Percentiles rank a stretch among this genome's conserved stretches.
Conservation (phyloP, 2,888 invertebrate species). For the Agrochola lota region DNA sequence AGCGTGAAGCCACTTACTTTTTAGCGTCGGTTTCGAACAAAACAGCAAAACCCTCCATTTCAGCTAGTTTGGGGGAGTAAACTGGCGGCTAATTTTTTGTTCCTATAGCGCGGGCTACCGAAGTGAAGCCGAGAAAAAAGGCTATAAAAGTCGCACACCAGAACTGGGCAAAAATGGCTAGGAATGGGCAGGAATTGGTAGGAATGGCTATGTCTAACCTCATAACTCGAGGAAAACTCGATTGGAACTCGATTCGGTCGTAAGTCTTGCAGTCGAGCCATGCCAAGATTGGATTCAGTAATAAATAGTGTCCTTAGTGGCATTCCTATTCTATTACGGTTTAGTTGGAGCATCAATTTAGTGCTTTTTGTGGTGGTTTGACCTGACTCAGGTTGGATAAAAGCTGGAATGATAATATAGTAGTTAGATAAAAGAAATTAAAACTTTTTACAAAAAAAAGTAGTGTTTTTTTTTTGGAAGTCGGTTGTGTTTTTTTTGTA, state of each 20-base stretch:
- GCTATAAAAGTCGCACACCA: conserved; percentile 34
- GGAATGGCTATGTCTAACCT: conserved; percentile 37
- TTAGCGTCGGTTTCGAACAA: conserved; percentile 51
- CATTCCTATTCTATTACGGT: conserved; percentile 63
- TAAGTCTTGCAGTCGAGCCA: conserved; percentile 54
- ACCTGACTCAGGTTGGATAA: conserved; percentile 5
- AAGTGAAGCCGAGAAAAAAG: conserved; percentile 50
- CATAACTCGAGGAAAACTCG: conserved; percentile 61
- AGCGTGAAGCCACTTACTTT: conserved; percentile 60
- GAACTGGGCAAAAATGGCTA: conserved; percentile 4
- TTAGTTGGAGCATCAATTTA: conserved; percentile 55
- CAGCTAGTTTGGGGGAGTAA: conserved; percentile 52
- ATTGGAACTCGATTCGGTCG: conserved; percentile 61
- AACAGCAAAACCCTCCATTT: conserved; percentile 39
- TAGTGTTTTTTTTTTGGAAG: too few species aligned
- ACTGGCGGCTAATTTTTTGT: conserved; percentile 54
- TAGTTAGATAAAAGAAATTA: too few species aligned
- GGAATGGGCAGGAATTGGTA: conserved; percentile 16
- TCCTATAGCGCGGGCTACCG: conserved; percentile 24
- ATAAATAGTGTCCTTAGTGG: conserved; percentile 63
- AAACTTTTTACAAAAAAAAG: too few species aligned
- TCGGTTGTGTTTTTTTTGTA: too few species aligned
- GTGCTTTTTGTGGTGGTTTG: conserved; percentile 36
- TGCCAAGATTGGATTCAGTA: conserved; percentile 63
- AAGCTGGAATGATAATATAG: too few species aligned